Percentiles rank a stretch among this genome's conserved stretches.
Conservation (phyloP, 2,888 invertebrate species). For the Phalangium opilio region DNA sequence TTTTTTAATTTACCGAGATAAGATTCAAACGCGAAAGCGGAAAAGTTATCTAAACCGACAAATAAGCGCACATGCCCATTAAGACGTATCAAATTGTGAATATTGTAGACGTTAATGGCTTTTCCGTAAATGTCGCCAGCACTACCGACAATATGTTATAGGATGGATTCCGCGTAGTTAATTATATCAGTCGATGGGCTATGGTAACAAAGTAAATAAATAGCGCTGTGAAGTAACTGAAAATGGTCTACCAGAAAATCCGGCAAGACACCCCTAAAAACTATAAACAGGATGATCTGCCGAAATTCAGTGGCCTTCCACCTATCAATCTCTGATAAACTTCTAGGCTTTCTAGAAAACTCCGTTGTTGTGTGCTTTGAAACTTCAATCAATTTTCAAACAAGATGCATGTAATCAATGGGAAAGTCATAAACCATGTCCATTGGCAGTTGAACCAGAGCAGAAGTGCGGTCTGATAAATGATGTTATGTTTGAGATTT, state of each 20-base stretch:
- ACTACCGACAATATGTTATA: slow-evolving; percentile 19
- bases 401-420: background rate
- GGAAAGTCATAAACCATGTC: background rate
- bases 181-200: background rate
- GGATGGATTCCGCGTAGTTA: slow-evolving; percentile 18
- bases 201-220: slow-evolving; percentile 15
- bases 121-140: slow-evolving; percentile 19
- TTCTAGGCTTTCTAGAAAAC: slow-evolving; percentile 23
- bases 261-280: slow-evolving; percentile 18
- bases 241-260: slow-evolving; percentile 20
- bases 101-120: slow-evolving; percentile 21
- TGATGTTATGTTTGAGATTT: background rate
- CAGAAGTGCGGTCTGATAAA: background rate
- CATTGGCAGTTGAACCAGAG: background rate
- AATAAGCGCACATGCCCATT: slow-evolving; percentile 18
- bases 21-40: slow-evolving; percentile 21
- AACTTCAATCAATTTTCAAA: background rate
- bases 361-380: slow-evolving; percentile 1
- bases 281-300: slow-evolving; percentile 23
- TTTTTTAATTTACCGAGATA: slow-evolving; percentile 20
- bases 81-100: slow-evolving; percentile 24
- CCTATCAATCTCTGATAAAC: slow-evolving; percentile 19
- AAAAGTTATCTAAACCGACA: slow-evolving; percentile 19
- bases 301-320: slow-evolving; percentile 27
- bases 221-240: slow-evolving; percentile 16